Percentiles rank a stretch among this genome's conserved stretches.
phyloP scores from a whole-genome alignment of 2,797 vertebrate species.

The Acanthis flammea region DNA sequence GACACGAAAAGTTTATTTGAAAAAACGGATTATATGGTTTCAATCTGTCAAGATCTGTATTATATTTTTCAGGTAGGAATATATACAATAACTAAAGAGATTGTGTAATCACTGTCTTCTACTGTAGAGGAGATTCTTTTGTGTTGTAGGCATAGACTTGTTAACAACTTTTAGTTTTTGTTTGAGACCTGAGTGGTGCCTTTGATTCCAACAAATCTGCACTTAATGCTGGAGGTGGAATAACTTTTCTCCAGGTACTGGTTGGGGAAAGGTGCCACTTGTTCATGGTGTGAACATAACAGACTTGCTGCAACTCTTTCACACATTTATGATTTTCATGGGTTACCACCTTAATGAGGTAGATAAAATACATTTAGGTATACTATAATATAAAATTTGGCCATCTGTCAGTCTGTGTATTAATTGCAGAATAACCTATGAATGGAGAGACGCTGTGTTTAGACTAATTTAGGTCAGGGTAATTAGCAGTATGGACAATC shows the following conservation, averaged over 20 bases:
- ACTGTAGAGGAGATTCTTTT: neutral
- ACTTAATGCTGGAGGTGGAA: neutral
- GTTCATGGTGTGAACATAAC: neutral
- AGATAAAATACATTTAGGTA: neutral
- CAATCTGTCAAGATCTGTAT: slow-evolving; percentile 86
- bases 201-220: neutral
- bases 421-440: neutral
- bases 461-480: neutral
- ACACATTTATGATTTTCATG: neutral
- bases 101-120: neutral
- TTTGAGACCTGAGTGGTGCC: neutral
- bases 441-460: neutral
- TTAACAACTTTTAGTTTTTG: neutral
- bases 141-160: neutral
- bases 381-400: neutral
- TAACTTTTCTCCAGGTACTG: neutral
- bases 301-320: neutral
- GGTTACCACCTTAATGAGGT: neutral
- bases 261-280: neutral
- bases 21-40: slow-evolving; percentile 89
- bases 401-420: neutral
- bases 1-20: slow-evolving; percentile 89
- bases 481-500: neutral
- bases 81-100: neutral
- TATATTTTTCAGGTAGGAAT: slow-evolving; percentile 83